Evolutionary conservation across 2,113 vertebrate genomes (phyloP).

Genomic region (Sula dactylatra): DNA sequence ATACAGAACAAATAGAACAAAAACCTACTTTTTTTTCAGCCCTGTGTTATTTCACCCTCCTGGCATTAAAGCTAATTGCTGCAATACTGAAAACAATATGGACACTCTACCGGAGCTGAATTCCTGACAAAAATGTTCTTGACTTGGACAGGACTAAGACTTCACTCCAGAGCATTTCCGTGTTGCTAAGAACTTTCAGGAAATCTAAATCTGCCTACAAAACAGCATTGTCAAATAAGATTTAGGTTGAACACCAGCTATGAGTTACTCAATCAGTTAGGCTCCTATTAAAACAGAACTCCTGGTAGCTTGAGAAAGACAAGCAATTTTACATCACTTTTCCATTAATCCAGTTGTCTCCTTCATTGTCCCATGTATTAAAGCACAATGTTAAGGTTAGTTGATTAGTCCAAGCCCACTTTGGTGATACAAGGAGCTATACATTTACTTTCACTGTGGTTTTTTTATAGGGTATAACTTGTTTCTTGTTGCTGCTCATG

Average conservation of each 20-base stretch:
- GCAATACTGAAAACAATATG: background rate
- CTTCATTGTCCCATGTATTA: background rate
- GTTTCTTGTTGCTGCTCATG: constrained; percentile 91
- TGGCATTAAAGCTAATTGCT: background rate
- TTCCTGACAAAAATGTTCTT: background rate
- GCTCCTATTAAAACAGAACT: background rate
- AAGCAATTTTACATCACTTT: background rate
- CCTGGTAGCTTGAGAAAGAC: background rate
- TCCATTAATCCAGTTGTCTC: background rate
- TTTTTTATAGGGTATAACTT: constrained; percentile 86
- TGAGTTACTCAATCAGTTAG: rapidly evolving
- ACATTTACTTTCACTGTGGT: background rate
- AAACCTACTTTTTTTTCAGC: background rate
- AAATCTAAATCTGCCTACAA: background rate
- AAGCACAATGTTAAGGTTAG: background rate
- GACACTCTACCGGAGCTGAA: background rate
- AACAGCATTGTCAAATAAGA: background rate
- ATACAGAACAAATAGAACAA: background rate
- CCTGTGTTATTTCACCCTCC: background rate
- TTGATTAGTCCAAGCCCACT: background rate
- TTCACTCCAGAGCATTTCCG: background rate
- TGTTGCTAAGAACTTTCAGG: background rate
- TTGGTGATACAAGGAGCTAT: background rate
- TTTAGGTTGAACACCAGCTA: background rate
- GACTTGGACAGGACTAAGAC: background rate